Percentiles rank a stretch among this genome's conserved stretches.
Conservation (phyloP, 2,113 vertebrate genomes). For the Rissa tridactyla region DNA sequence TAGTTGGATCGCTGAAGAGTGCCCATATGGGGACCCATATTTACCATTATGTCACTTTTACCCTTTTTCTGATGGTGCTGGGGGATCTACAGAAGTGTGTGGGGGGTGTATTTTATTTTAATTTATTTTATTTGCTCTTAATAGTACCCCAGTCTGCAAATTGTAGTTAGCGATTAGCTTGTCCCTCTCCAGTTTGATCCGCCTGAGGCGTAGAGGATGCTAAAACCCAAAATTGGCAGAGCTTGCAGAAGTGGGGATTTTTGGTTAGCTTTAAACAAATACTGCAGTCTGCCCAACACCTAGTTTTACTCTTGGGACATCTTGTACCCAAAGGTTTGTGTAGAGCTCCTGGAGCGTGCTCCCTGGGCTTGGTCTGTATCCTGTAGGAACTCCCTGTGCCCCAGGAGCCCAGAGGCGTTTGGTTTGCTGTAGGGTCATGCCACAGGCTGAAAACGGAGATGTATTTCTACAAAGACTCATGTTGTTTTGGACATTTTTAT, state of each 20-base stretch:
- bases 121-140: not conserved
- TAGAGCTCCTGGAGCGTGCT: not conserved
- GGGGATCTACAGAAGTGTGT: not conserved
- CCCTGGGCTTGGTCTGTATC: not conserved
- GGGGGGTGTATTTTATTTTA: not conserved
- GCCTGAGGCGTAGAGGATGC: not conserved
- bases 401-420: not conserved
- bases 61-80: not conserved
- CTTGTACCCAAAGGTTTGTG: not conserved
- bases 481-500: constrained; percentile 53
- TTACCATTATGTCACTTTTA: not conserved
- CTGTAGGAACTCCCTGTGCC: not conserved
- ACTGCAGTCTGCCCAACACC: not conserved
- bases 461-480: constrained; percentile 55
- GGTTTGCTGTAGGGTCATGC: constrained; percentile 11
- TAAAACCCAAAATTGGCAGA: not conserved
- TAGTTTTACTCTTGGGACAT: not conserved
- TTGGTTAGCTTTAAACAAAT: not conserved
- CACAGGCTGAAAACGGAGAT: not conserved
- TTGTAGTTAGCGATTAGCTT: not conserved
- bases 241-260: not conserved
- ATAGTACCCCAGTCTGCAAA: not conserved
- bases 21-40: not conserved
- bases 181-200: not conserved
- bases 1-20: not conserved